Conservation (phyloP, 2,113 vertebrate species). For the Hassar affinis region DNA sequence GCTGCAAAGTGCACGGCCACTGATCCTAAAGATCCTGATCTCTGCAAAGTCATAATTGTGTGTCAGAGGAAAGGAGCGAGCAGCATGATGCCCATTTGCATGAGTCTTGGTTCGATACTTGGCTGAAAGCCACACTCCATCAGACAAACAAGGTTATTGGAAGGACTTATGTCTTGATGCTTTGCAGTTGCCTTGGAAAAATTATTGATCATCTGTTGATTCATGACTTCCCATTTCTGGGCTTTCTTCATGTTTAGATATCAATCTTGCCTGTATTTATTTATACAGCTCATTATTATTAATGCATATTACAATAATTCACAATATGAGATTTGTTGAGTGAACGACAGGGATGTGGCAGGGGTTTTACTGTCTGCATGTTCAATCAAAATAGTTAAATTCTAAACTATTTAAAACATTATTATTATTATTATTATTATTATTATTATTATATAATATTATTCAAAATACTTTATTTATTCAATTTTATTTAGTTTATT, state of each 20-base stretch:
- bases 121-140: constrained; percentile 41
- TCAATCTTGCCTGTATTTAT: constrained; percentile 11
- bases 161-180: constrained; percentile 41
- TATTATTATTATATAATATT: no score
- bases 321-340: background rate
- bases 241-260: constrained; percentile 20
- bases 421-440: no score
- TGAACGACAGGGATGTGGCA: background rate
- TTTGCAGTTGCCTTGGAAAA: constrained; percentile 31
- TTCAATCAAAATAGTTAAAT: background rate
- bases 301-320: background rate
- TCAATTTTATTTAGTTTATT: no score
- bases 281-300: constrained; percentile 1
- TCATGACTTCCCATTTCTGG: constrained; percentile 29
- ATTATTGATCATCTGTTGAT: constrained; percentile 39
- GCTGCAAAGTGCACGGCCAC: constrained; percentile 27
- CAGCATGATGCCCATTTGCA: constrained; percentile 41
- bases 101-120: constrained; percentile 41
- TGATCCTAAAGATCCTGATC: constrained; percentile 29
- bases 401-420: background rate
- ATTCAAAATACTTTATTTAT: no score
- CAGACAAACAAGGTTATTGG: constrained; percentile 49
- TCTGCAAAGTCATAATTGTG: constrained; percentile 42
- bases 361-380: background rate
- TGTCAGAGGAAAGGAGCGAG: constrained; percentile 30